Percentiles rank a stretch among this genome's conserved stretches.
phyloP scores from a whole-genome alignment of 2,888 invertebrate genomes.

The Eurois occulta region DNA sequence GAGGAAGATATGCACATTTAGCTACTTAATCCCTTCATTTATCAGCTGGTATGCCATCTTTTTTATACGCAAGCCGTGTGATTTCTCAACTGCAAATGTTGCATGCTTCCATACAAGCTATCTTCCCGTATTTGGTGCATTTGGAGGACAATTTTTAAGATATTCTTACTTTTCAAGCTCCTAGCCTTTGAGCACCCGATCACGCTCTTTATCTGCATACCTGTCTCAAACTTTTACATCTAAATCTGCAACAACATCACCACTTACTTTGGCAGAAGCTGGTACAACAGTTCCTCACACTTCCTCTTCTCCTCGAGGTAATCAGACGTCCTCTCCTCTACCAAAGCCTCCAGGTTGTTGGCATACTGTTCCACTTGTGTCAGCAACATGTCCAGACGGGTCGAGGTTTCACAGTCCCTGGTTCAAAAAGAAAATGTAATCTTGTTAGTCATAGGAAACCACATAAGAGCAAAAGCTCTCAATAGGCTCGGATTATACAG shows the following conservation, averaged over 20 bases:
- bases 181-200: background rate
- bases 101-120: background rate
- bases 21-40: background rate
- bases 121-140: background rate
- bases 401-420: slow-evolving; percentile 97
- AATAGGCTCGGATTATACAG: no score
- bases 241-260: background rate
- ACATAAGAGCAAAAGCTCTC: no score
- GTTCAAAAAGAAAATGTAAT: slow-evolving; percentile 1
- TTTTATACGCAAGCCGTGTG: background rate
- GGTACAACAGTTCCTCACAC: slow-evolving; percentile 99
- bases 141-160: background rate
- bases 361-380: slow-evolving; percentile 99
- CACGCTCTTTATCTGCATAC: background rate
- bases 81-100: background rate
- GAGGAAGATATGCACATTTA: background rate
- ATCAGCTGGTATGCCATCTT: background rate
- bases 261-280: slow-evolving; percentile 97
- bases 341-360: slow-evolving; percentile 98
- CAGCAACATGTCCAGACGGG: slow-evolving; percentile 97
- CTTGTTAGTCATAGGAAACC: slow-evolving; percentile 1
- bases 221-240: background rate
- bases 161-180: background rate
- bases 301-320: slow-evolving; percentile 99
- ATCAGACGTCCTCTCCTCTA: slow-evolving; percentile 98